Evolutionary conservation across 2,797 vertebrate genomes (phyloP).

Genomic region (Sebastes vulpes): DNA sequence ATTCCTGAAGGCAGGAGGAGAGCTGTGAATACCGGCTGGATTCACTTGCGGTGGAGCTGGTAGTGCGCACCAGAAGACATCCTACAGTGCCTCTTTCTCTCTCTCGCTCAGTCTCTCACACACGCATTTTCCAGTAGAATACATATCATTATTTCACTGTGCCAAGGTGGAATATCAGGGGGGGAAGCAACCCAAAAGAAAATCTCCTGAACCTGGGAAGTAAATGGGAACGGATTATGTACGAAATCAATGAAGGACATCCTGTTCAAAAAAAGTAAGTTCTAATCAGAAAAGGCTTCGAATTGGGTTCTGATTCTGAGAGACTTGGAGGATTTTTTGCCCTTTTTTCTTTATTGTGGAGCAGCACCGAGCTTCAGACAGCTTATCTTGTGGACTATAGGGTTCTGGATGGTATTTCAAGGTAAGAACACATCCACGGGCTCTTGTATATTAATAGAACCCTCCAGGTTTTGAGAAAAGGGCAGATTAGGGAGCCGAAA

Average conservation of each 20-base stretch:
- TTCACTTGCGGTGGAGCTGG: slow-evolving; percentile 68
- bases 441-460: slow-evolving; percentile 22
- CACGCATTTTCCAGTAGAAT: slow-evolving; percentile 54
- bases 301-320: slow-evolving; percentile 37
- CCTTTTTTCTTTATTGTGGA: slow-evolving; percentile 39
- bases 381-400: slow-evolving; percentile 76
- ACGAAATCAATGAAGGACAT: slow-evolving; percentile 63
- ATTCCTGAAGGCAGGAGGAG: slow-evolving; percentile 63
- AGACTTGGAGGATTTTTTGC: slow-evolving; percentile 59
- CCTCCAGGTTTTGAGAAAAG: slow-evolving; percentile 31
- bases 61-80: slow-evolving; percentile 55
- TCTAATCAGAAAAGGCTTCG: slow-evolving; percentile 51
- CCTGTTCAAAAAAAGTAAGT: slow-evolving; percentile 66
- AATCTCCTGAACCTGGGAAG: slow-evolving; percentile 48
- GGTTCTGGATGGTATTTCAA: slow-evolving; percentile 72
- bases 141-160: slow-evolving; percentile 61
- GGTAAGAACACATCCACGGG: slow-evolving; percentile 72
- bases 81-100: slow-evolving; percentile 46
- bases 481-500: slow-evolving; percentile 33
- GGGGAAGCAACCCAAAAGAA: slow-evolving; percentile 29
- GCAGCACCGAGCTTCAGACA: slow-evolving; percentile 46
- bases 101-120: slow-evolving; percentile 20
- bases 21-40: slow-evolving; percentile 64
- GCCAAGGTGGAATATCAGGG: slow-evolving; percentile 69
- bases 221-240: slow-evolving; percentile 60